A percentile compares a stretch with the other conserved stretches of the same genome.
phyloP scores from a whole-genome alignment of 2,797 vertebrate species.

The Pristis pectinata region DNA sequence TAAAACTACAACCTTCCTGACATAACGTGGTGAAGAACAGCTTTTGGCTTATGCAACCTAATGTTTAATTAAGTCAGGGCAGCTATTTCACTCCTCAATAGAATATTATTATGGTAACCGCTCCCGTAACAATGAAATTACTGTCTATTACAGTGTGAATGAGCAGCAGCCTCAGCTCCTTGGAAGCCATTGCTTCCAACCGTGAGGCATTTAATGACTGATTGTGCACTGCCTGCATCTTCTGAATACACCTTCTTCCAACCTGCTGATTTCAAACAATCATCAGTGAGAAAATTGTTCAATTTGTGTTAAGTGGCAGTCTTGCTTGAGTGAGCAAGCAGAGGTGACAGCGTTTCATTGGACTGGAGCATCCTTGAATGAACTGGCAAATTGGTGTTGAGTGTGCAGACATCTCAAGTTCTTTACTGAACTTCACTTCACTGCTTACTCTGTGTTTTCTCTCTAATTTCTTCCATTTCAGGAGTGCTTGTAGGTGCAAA shows the following conservation, averaged over 20 bases:
- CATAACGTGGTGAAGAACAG: neutral
- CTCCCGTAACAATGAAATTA: neutral
- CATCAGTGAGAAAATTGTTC: neutral
- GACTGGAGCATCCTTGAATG: neutral
- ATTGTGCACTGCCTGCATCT: neutral
- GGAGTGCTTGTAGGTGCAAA: neutral
- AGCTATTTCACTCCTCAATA: neutral
- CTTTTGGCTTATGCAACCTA: neutral
- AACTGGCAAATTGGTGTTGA: neutral
- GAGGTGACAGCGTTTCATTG: neutral
- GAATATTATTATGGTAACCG: neutral
- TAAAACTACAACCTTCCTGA: neutral
- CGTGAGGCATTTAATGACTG: neutral
- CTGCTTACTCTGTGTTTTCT: neutral
- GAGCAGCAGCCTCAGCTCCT: neutral
- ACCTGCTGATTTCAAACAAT: constrained; percentile 1
- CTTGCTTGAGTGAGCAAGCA: neutral
- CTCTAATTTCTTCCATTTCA: neutral
- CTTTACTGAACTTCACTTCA: neutral
- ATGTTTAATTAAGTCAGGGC: neutral
- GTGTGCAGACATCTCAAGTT: neutral
- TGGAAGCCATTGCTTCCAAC: neutral
- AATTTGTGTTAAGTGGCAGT: neutral
- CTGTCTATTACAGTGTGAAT: neutral
- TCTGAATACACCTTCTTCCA: neutral